Evolutionary conservation across 2,797 vertebrate species (phyloP).

Genomic region (Scarus forsteni): DNA sequence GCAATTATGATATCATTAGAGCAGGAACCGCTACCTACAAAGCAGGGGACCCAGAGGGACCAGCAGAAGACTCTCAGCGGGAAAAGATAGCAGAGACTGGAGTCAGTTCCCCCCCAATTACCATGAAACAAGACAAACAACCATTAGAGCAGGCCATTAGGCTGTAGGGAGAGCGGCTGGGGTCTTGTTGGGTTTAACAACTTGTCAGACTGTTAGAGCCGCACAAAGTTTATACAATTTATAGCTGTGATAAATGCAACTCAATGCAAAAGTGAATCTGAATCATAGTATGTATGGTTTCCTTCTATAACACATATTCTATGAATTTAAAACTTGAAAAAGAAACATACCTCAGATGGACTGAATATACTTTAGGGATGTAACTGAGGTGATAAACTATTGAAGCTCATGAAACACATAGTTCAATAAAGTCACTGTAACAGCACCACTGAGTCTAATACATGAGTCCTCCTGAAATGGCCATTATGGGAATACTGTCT

Average conservation of each 20-base stretch:
- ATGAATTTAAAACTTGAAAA: constrained; percentile 17
- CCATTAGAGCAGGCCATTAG: constrained; percentile 76
- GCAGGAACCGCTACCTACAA: constrained; percentile 64
- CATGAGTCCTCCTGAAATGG: constrained; percentile 4
- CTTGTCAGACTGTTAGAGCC: constrained; percentile 68
- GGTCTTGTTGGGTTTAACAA: constrained; percentile 67
- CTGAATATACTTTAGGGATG: constrained; percentile 6
- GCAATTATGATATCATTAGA: constrained; percentile 80
- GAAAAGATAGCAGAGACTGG: constrained; percentile 52
- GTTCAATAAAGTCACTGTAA: constrained; percentile 1
- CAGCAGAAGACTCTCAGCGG: constrained; percentile 51
- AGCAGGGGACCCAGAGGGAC: constrained; percentile 60
- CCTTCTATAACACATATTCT: constrained; percentile 1
- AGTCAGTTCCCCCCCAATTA: constrained; percentile 78
- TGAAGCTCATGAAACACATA: background rate
- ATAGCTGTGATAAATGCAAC: constrained; percentile 45
- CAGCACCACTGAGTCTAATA: background rate
- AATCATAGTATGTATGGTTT: constrained; percentile 2
- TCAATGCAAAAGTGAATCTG: constrained; percentile 21
- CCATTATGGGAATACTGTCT: constrained; percentile 17
- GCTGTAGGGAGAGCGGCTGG: constrained; percentile 54
- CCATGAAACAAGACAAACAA: constrained; percentile 76
- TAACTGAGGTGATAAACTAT: background rate
- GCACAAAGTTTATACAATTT: constrained; percentile 53
- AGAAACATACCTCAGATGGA: constrained; percentile 15